A percentile compares a stretch with the other conserved stretches of the same genome.
Conservation (phyloP, 2,888 invertebrate genomes). For the Sturmia bella region DNA sequence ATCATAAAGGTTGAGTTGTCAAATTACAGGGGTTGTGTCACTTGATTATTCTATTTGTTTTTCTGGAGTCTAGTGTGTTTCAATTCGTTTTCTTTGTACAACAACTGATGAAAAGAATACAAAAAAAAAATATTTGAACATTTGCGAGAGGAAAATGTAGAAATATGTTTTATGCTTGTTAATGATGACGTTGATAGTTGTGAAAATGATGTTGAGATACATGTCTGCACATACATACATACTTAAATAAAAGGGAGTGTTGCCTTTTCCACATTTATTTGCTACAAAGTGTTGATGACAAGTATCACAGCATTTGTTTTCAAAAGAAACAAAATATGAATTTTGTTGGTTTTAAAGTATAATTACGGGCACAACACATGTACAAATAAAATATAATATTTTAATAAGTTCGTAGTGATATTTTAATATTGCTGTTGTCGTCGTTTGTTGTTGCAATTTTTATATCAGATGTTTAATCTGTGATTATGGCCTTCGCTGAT, state of each 20-base stretch:
- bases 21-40: slow-evolving; percentile 74
- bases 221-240: not conserved
- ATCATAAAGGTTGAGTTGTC: slow-evolving; percentile 67
- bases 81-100: slow-evolving; percentile 24
- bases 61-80: slow-evolving; percentile 27
- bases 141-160: slow-evolving; percentile 75
- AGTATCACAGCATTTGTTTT: slow-evolving; percentile 57
- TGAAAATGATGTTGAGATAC: slow-evolving; percentile 24
- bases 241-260: slow-evolving; percentile 46
- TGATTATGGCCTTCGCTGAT: slow-evolving; percentile 66
- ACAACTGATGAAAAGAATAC: slow-evolving; percentile 8
- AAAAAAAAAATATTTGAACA: slow-evolving; percentile 78
- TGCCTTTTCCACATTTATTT: slow-evolving; percentile 22
- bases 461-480: slow-evolving; percentile 71
- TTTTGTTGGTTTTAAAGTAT: slow-evolving; percentile 45
- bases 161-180: slow-evolving; percentile 80
- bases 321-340: slow-evolving; percentile 48
- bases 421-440: not conserved
- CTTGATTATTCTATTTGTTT: slow-evolving; percentile 65
- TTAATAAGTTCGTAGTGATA: not conserved
- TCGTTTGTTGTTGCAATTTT: slow-evolving; percentile 13
- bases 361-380: slow-evolving; percentile 24
- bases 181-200: slow-evolving; percentile 72
- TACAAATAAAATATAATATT: not conserved
- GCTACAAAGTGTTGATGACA: slow-evolving; percentile 69